A percentile compares a stretch with the other conserved stretches of the same genome.
These are phyloP conservation scores for Leontocebus nigricollis DNA, from an alignment of 2,797 vertebrate species.

Conservation along the genomic window DNA sequence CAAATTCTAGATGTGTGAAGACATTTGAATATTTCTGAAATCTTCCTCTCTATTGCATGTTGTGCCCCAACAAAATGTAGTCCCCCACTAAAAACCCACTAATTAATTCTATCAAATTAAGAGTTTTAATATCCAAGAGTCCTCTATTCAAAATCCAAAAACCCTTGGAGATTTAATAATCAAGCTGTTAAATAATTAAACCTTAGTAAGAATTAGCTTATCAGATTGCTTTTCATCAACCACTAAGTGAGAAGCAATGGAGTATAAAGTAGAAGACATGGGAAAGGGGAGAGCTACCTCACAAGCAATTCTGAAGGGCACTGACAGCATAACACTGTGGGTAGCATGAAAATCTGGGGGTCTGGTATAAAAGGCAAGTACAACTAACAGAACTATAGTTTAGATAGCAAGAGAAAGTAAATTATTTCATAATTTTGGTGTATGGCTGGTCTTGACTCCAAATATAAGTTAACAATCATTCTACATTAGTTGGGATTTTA, in stretches of 20 bases:
- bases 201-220: conserved; percentile 73
- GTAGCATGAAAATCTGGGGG: not conserved
- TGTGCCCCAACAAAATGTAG: conserved; percentile 21
- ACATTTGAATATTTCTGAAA: conserved; percentile 7
- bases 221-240: conserved; percentile 74
- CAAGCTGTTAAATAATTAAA: conserved; percentile 79
- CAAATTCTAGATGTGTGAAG: not conserved
- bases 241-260: conserved; percentile 70
- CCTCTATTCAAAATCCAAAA: conserved; percentile 76
- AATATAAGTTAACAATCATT: not conserved
- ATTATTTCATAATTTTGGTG: not conserved
- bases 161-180: conserved; percentile 79
- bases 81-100: not conserved
- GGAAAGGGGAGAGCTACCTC: not conserved
- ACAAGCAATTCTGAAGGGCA: not conserved
- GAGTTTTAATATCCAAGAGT: conserved; percentile 60
- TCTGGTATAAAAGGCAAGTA: not conserved
- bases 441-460: not conserved
- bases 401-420: not conserved
- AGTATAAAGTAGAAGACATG: conserved; percentile 61
- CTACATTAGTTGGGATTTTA: not conserved
- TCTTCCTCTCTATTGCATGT: not conserved
- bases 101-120: conserved; percentile 70
- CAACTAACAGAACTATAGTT: not conserved
- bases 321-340: not conserved